These are phyloP conservation scores for Cyclina sinensis DNA, from an alignment of 1,140 invertebrate species.

Conservation along the genomic window DNA sequence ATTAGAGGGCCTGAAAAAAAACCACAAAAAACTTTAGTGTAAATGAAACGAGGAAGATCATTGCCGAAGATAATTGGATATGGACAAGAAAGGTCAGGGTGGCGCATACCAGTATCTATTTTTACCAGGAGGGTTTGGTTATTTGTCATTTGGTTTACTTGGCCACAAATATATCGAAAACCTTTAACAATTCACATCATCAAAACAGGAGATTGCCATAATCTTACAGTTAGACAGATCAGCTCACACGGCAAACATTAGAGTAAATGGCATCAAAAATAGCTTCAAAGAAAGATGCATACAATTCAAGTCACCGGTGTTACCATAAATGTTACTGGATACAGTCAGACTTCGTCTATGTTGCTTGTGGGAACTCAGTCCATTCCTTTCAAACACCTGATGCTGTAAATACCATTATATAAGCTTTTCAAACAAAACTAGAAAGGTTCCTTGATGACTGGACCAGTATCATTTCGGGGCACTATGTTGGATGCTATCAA, in stretches of 20 bases:
- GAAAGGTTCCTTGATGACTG: background rate
- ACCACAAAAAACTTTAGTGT: background rate
- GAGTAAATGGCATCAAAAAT: slow-evolving; percentile 3
- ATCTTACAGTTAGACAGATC: background rate
- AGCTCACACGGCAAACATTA: background rate
- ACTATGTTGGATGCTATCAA: slow-evolving; percentile 23
- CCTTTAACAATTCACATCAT: too few species aligned
- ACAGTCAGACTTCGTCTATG: background rate
- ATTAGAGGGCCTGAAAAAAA: too few species aligned
- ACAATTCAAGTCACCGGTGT: slow-evolving; percentile 31
- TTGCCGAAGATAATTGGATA: background rate
- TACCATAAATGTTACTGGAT: background rate
- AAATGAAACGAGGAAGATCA: background rate
- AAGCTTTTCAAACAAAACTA: background rate
- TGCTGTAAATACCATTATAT: slow-evolving; percentile 7
- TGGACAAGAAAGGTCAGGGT: slow-evolving; percentile 21
- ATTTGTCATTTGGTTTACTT: slow-evolving; percentile 16
- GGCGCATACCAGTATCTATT: slow-evolving; percentile 19
- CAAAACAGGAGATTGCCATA: background rate
- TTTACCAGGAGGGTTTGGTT: slow-evolving; percentile 18
- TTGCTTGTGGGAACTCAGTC: background rate
- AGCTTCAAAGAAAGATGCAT: background rate
- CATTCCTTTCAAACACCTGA: slow-evolving; percentile 11
- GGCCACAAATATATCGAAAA: background rate
- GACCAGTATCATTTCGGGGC: slow-evolving; percentile 14